Conservation (phyloP, 37 sponge, comb jelly and placozoan genomes). For the Cliona cf. orientalis region DNA sequence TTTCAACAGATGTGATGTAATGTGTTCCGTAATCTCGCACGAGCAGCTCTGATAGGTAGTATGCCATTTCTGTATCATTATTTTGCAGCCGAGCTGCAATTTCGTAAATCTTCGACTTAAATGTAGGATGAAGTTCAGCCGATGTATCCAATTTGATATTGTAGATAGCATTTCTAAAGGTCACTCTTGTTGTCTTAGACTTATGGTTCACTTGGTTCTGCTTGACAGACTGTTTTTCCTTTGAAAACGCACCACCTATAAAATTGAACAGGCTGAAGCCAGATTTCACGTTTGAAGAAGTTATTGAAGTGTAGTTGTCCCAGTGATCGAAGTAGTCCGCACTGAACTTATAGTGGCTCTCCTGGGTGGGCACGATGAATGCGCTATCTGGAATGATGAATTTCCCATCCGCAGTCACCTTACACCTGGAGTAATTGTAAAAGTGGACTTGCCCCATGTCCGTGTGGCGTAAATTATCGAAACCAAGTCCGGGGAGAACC, state of each 20-base stretch:
- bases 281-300: slow-evolving; percentile 10
- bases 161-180: slow-evolving; percentile 50
- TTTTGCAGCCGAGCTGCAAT: slow-evolving; percentile 68
- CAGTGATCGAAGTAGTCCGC: slow-evolving; percentile 38
- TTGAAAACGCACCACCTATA: slow-evolving; percentile 58
- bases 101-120: slow-evolving; percentile 50
- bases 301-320: slow-evolving; percentile 51
- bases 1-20: slow-evolving; percentile 38
- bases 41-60: slow-evolving; percentile 63
- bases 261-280: not conserved
- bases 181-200: slow-evolving; percentile 34
- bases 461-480: slow-evolving; percentile 68
- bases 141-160: slow-evolving; percentile 37
- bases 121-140: slow-evolving; percentile 42
- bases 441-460: slow-evolving; percentile 59
- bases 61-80: slow-evolving; percentile 47
- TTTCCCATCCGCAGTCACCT: slow-evolving; percentile 43
- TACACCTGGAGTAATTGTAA: slow-evolving; percentile 62
- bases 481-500: slow-evolving; percentile 72
- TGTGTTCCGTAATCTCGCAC: slow-evolving; percentile 84
- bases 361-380: slow-evolving; percentile 32
- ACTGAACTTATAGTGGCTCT: slow-evolving; percentile 38
- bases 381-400: slow-evolving; percentile 63
- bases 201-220: slow-evolving; percentile 22
- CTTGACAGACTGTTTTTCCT: slow-evolving; percentile 37